A percentile compares a stretch with the other conserved stretches of the same genome.
Conservation (phyloP, 2,797 vertebrate genomes). For the Poecilia gillii region DNA sequence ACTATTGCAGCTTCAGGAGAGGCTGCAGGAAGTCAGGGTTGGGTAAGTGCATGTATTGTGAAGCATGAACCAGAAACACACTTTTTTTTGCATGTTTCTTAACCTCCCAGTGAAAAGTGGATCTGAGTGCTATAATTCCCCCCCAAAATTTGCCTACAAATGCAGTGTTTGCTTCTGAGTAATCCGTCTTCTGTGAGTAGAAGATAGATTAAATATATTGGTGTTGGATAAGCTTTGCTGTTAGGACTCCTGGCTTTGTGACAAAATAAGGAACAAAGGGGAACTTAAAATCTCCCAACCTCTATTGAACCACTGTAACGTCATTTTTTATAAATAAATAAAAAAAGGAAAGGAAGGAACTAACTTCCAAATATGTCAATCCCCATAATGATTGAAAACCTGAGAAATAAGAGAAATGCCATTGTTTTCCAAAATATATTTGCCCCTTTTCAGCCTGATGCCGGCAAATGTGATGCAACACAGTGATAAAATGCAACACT, state of each 20-base stretch:
- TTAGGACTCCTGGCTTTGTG: neutral
- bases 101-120: conserved; percentile 1
- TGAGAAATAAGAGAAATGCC: neutral
- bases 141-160: neutral
- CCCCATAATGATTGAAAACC: neutral
- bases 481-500: neutral
- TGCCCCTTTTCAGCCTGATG: neutral
- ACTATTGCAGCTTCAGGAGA: conserved; percentile 18
- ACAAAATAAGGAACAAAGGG: neutral
- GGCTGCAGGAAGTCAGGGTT: conserved; percentile 15
- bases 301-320: neutral
- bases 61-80: conserved; percentile 3
- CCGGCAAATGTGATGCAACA: conserved; percentile 1
- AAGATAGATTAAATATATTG: conserved; percentile 8
- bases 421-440: neutral
- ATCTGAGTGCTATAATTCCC: neutral
- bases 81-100: conserved; percentile 3
- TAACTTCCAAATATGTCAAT: neutral
- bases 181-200: neutral
- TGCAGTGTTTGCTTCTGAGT: conserved; percentile 3
- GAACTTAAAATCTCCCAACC: neutral
- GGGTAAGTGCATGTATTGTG: conserved; percentile 14
- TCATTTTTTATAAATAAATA: neutral
- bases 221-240: neutral
- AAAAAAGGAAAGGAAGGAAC: neutral